Base-by-base conservation (phyloP, 2,113 vertebrate species). In the Globicephala melas region DNA sequence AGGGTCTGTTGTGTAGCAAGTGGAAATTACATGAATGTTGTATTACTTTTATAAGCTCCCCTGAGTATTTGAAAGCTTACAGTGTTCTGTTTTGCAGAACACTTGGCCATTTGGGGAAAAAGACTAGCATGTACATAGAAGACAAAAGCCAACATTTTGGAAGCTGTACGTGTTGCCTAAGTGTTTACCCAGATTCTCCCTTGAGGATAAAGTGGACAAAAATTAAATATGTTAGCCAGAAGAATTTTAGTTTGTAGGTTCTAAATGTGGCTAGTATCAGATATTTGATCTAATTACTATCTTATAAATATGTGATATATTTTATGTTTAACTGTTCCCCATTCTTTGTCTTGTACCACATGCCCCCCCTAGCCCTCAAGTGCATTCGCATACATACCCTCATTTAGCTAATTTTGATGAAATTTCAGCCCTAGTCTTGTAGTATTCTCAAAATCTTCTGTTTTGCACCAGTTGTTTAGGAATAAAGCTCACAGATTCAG, bases 41-140 rank as follows among this genome's bases (percentile, higher is more conserved):
- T 91, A 93, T 96, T 96, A 92, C 94, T 96, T 93, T 92, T 96
- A 96, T 84, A 98, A 97, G 93, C 31, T 97, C 96, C 87, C 84
- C 73, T 74, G 95, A 96, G 87, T 80, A 95, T 96, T 97, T 91
- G 91, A 86, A 96, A 93, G 89, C 79, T 88, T 96, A 79, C 38
- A 65, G 62, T 95, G 26, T 84, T 97, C 79, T 94, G 20, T 94
- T 95, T 95, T 97, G 81, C 62, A 71, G 89, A 97, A 90, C 67
- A 89, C 31, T 90, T 97, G 92, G 73, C 50, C 41, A 47, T 94
- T 94, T 85, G 65, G 50, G 6, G 77, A 10, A n/a, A 41, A 89
- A 89, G 80, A 36, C 60, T 96, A 84, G 38, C 26, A 70, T 95
- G 91, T 25, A 93, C 25, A 21, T 73, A 60, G 77, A 91, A 92